Evolutionary conservation across 2,888 invertebrate species (phyloP).

Genomic region (Caenorhabditis drosophilae): DNA sequence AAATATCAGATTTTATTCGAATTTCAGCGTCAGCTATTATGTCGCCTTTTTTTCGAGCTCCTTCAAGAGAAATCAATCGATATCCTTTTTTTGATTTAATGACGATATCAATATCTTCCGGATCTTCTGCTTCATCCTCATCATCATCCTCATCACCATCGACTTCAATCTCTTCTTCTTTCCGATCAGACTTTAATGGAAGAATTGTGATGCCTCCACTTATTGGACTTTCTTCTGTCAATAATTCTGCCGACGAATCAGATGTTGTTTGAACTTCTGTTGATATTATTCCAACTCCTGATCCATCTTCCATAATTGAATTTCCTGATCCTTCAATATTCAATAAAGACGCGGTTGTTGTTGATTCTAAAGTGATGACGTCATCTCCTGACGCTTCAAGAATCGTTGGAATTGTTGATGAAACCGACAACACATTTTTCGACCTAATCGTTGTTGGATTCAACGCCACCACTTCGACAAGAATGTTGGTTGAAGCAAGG

Average conservation of each 20-base stretch:
- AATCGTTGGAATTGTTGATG: not conserved
- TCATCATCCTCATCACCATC: too few species aligned
- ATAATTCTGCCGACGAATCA: not conserved
- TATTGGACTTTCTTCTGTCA: slow-evolving; percentile 7
- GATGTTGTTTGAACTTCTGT: slow-evolving; percentile 1
- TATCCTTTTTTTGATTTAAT: too few species aligned
- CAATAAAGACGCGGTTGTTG: not conserved
- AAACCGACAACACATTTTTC: not conserved
- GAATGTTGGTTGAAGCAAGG: slow-evolving; percentile 34
- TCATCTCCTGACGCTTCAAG: not conserved
- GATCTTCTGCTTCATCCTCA: too few species aligned
- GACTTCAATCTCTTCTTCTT: too few species aligned
- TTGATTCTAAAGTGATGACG: not conserved
- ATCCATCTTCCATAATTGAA: not conserved
- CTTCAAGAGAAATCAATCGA: too few species aligned
- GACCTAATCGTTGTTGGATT: slow-evolving; percentile 33
- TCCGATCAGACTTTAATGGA: slow-evolving; percentile 4
- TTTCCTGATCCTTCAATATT: slow-evolving; percentile 3
- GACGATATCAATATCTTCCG: too few species aligned
- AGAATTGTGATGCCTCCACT: slow-evolving; percentile 22
- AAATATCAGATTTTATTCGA: not conserved
- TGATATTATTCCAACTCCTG: not conserved
- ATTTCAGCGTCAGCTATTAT: not conserved
- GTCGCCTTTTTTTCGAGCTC: not conserved
- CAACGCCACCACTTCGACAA: slow-evolving; percentile 48